These are phyloP conservation scores for Halictus ligatus DNA, from an alignment of 2,888 invertebrate species.

Conservation along the genomic window DNA sequence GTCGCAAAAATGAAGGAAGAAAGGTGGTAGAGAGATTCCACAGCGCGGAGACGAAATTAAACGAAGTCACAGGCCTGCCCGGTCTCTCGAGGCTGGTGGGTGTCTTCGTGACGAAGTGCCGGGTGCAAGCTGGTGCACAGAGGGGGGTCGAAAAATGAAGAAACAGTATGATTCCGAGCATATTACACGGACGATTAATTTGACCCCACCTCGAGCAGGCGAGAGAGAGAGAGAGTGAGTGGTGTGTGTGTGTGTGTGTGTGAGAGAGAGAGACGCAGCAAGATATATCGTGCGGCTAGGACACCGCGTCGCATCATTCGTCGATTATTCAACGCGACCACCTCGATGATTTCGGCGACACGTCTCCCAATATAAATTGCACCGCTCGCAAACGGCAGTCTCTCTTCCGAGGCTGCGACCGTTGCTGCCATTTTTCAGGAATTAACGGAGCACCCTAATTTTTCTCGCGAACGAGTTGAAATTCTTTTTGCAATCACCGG, in stretches of 20 bases:
- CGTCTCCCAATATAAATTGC: conserved; percentile 12
- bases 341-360: conserved; percentile 20
- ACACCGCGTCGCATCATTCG: conserved; percentile 27
- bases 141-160: conserved; percentile 34
- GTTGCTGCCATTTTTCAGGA: background rate
- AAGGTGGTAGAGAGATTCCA: background rate
- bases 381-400: background rate
- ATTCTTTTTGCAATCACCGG: background rate
- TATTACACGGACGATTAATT: conserved; percentile 59
- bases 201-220: conserved; percentile 1
- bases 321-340: conserved; percentile 32
- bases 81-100: conserved; percentile 22
- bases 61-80: conserved; percentile 4
- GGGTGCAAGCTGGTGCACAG: conserved; percentile 19
- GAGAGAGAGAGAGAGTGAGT: background rate
- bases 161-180: conserved; percentile 38
- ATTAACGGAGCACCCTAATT: background rate
- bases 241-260: no score
- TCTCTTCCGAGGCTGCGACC: background rate
- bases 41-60: conserved; percentile 21
- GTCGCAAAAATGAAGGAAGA: background rate
- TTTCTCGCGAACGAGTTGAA: background rate
- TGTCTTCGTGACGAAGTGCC: conserved; percentile 34
- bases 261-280: background rate
- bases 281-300: conserved; percentile 37